These are phyloP conservation scores for Leptocoma aspasia DNA, from an alignment of 2,113 vertebrate species.

Conservation along the genomic window DNA sequence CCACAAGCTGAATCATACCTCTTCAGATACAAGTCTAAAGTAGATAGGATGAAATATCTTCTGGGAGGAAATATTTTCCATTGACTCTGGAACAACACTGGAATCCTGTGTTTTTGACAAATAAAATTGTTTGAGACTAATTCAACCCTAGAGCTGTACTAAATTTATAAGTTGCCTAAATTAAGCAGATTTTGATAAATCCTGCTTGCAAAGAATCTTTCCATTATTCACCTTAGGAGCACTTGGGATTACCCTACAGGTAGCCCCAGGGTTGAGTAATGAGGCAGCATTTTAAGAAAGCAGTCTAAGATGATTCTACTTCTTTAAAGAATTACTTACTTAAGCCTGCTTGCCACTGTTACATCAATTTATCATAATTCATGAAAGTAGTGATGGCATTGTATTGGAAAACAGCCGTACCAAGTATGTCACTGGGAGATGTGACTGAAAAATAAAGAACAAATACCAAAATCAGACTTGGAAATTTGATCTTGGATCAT, in stretches of 20 bases:
- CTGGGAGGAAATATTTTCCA: background rate
- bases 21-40: background rate
- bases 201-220: background rate
- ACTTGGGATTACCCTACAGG: background rate
- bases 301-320: background rate
- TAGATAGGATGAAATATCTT: background rate
- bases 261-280: background rate
- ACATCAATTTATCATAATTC: background rate
- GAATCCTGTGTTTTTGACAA: background rate
- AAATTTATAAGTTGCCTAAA: background rate
- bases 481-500: background rate
- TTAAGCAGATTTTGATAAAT: background rate
- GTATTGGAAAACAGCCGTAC: background rate
- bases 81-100: background rate
- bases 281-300: background rate
- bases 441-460: background rate
- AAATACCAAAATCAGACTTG: background rate
- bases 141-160: background rate
- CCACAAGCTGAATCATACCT: background rate
- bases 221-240: background rate
- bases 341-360: background rate
- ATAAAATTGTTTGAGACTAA: background rate
- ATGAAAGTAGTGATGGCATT: background rate
- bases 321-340: background rate
- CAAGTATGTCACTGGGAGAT: background rate